These are phyloP conservation scores for Incurvaria masculella DNA, from an alignment of 2,888 invertebrate genomes.

Conservation along the genomic window DNA sequence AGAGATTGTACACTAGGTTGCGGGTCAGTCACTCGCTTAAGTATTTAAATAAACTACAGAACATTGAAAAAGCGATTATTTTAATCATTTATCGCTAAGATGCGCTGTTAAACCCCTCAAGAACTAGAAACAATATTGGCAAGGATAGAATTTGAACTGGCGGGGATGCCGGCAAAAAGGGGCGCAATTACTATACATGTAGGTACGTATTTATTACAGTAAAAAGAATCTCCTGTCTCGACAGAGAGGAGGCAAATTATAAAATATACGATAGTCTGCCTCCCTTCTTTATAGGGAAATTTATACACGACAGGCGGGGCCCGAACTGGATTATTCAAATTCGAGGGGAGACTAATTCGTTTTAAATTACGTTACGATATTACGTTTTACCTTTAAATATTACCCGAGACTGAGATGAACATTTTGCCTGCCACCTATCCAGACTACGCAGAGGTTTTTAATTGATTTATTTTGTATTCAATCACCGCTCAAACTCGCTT, in stretches of 20 bases:
- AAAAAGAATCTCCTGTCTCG: slow-evolving; percentile 30
- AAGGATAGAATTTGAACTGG: too few relatives aligned
- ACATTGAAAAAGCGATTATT: too few relatives aligned
- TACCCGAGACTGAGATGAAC: slow-evolving; percentile 33
- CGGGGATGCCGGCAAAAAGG: too few relatives aligned
- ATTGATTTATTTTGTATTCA: too few relatives aligned
- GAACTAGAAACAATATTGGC: too few relatives aligned
- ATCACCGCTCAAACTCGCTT: too few relatives aligned
- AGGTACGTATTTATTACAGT: slow-evolving; percentile 14
- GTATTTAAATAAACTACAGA: too few relatives aligned
- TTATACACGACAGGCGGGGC: slow-evolving; percentile 32
- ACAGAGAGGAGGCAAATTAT: slow-evolving; percentile 35
- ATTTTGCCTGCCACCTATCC: not conserved
- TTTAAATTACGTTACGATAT: slow-evolving; percentile 57
- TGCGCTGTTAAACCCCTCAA: too few relatives aligned
- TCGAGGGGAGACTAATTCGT: slow-evolving; percentile 52
- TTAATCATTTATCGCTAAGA: too few relatives aligned
- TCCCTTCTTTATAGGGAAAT: slow-evolving; percentile 26
- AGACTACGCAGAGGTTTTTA: too few relatives aligned
- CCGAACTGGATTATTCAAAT: slow-evolving; percentile 50
- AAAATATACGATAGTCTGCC: slow-evolving; percentile 31
- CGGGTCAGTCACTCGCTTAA: too few relatives aligned
- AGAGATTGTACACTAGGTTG: too few relatives aligned
- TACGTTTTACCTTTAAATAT: slow-evolving; percentile 47
- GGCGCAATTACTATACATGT: not conserved